A percentile compares a stretch with the other conserved stretches of the same genome.
Conservation (phyloP, 2,113 vertebrate genomes). For the Sorex araneus region DNA sequence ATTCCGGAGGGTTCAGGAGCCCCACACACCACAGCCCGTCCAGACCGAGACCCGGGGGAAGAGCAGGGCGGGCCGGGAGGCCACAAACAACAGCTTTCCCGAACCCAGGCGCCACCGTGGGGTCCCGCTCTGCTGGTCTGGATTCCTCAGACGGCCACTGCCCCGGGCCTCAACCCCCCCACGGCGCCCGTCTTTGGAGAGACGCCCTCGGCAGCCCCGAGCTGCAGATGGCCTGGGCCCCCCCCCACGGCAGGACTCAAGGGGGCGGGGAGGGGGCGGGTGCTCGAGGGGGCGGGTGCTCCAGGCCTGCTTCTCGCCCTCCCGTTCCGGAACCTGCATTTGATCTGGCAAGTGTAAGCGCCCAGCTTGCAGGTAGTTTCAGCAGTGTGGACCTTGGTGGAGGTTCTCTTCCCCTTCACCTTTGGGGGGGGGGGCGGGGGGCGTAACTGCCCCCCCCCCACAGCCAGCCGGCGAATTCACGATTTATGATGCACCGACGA, state of each 20-base stretch:
- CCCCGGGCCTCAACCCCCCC: slow-evolving; percentile 63
- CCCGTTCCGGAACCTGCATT: neutral
- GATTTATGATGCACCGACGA: too few relatives aligned
- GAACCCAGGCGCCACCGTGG: neutral
- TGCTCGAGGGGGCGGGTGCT: too few relatives aligned
- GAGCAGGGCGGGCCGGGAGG: too few relatives aligned
- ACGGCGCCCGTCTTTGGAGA: slow-evolving; percentile 47
- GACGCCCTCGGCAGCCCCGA: too few relatives aligned
- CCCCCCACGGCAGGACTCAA: neutral
- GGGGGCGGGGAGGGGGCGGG: too few relatives aligned
- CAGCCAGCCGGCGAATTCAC: too few relatives aligned
- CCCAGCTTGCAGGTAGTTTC: neutral
- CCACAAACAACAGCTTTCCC: too few relatives aligned
- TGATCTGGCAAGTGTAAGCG: neutral
- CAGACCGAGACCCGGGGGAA: too few relatives aligned
- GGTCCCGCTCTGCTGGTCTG: neutral
- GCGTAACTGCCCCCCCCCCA: neutral
- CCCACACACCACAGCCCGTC: too few relatives aligned
- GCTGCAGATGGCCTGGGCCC: neutral
- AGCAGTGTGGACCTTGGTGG: neutral
- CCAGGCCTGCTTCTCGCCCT: too few relatives aligned
- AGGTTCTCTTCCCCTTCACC: neutral
- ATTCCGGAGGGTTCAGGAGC: neutral
- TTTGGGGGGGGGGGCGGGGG: too few relatives aligned
- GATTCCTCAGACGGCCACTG: slow-evolving; percentile 56